Percentiles rank a stretch among this genome's conserved stretches.
Evolutionary conservation across 2,888 invertebrate genomes (phyloP).

Genomic region (Tribolium freemani): DNA sequence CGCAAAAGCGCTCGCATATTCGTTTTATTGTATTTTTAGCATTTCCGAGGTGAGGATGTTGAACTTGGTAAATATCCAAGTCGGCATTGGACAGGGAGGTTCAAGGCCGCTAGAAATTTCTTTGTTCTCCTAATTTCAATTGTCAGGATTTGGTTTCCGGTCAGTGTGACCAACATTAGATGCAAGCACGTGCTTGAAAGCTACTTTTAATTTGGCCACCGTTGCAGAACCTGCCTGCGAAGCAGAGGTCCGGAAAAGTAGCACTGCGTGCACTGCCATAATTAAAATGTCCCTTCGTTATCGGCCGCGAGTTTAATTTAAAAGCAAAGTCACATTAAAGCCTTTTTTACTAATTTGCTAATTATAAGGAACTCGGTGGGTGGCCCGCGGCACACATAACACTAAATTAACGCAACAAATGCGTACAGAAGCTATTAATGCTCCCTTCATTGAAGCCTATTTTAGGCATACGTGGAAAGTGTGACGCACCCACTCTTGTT

Average conservation of each 20-base stretch:
- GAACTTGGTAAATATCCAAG: constrained; percentile 54
- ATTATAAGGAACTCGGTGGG: constrained; percentile 6
- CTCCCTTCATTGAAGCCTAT: neutral
- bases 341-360: neutral
- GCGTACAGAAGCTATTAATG: constrained; percentile 2
- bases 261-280: neutral
- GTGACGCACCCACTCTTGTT: too few species aligned
- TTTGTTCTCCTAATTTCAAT: constrained; percentile 48
- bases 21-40: constrained; percentile 47
- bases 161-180: constrained; percentile 7
- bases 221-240: neutral
- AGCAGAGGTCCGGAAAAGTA: neutral
- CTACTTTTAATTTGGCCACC: neutral
- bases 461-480: neutral
- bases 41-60: constrained; percentile 54
- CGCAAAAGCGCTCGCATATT: constrained; percentile 27
- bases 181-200: neutral
- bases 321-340: constrained; percentile 3
- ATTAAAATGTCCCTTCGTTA: neutral
- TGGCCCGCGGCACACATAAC: neutral
- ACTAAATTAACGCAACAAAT: neutral
- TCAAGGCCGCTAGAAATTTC: constrained; percentile 51
- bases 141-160: constrained; percentile 31
- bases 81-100: constrained; percentile 47
- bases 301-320: neutral